phyloP scores from a whole-genome alignment of 1,140 invertebrate species.

The Drosophila equinoxialis region DNA sequence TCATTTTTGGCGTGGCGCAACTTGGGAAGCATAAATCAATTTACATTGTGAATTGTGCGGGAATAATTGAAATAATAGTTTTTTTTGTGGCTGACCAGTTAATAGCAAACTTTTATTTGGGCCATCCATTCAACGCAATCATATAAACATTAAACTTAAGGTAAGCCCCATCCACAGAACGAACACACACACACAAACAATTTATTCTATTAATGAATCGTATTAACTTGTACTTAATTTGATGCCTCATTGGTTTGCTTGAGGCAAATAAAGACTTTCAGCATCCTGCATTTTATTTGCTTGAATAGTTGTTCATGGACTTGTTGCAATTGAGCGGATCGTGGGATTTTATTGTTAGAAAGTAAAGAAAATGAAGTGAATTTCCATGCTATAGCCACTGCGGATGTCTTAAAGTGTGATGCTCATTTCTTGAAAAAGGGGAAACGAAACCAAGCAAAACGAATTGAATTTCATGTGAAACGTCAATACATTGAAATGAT shows the following conservation, averaged over 20 bases:
- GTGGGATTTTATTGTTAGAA: not conserved
- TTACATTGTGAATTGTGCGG: slow-evolving; percentile 1
- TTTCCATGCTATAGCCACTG: no score
- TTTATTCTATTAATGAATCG: slow-evolving; percentile 8
- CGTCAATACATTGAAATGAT: slow-evolving; percentile 40
- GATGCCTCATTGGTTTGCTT: slow-evolving; percentile 4
- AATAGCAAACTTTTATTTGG: slow-evolving; percentile 4
- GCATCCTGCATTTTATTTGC: not conserved
- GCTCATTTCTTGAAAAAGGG: not conserved
- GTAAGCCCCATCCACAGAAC: slow-evolving; percentile 20
- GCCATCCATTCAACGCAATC: not conserved
- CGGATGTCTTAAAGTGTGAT: not conserved
- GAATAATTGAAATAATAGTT: slow-evolving; percentile 3
- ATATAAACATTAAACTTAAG: slow-evolving; percentile 16
- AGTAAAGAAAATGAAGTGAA: not conserved
- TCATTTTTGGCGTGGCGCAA: not conserved
- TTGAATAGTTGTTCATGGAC: slow-evolving; percentile 7
- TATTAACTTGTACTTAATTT: slow-evolving; percentile 46
- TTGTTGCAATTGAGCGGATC: slow-evolving; percentile 23
- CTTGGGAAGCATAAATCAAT: slow-evolving; percentile 14
- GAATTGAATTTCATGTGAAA: slow-evolving; percentile 1
- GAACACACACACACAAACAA: not conserved
- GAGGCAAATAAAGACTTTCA: no score
- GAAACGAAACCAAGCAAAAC: not conserved
- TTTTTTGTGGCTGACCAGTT: not conserved